These are phyloP conservation scores for Clytia hemisphaerica DNA, from an alignment of 30 jellyfish, hydroid and myxozoan species.

Conservation along the genomic window DNA sequence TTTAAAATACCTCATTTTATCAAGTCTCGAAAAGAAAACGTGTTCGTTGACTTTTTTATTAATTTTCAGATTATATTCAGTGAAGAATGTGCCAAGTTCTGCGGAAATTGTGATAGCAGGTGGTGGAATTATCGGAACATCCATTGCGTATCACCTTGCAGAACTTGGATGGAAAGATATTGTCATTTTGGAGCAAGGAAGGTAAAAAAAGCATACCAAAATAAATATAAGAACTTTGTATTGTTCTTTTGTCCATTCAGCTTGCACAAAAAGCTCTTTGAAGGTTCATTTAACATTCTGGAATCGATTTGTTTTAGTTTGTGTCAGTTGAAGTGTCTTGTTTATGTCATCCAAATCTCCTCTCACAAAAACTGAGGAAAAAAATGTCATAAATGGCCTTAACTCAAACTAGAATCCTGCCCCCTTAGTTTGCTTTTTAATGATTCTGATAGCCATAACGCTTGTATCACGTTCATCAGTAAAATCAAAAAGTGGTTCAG, in stretches of 20 bases:
- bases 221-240: no score
- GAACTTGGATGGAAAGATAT: conserved; percentile 56
- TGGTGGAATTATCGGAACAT: conserved; percentile 79
- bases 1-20: no score
- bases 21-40: neutral
- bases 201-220: no score
- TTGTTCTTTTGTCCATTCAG: neutral
- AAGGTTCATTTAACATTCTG: neutral
- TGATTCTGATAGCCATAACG: no score
- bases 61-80: neutral
- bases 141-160: conserved; percentile 82
- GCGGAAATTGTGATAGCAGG: conserved; percentile 94
- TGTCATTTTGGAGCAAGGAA: conserved; percentile 84
- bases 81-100: conserved; percentile 32
- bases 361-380: no score
- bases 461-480: no score
- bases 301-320: neutral
- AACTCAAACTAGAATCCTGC: no score
- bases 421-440: no score
- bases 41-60: no score
- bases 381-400: no score
- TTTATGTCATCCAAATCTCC: neutral
- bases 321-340: neutral
- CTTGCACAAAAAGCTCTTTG: neutral
- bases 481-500: no score